Percentiles rank a stretch among this genome's conserved stretches.
Conservation (phyloP, 2,113 vertebrate species). For the Scomber scombrus region DNA sequence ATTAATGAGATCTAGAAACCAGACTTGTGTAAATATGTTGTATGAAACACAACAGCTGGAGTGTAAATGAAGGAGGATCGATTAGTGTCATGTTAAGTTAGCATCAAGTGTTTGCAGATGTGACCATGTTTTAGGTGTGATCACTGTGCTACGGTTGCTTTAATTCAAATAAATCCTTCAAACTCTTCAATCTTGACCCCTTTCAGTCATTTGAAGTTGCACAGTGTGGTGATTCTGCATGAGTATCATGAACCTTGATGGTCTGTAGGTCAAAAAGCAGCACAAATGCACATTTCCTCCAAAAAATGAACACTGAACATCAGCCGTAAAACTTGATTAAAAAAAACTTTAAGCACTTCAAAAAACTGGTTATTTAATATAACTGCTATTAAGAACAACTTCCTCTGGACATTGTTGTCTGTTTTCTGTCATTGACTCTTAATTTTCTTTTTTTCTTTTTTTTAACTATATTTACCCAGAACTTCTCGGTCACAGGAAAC, state of each 20-base stretch:
- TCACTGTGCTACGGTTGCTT: neutral
- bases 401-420: neutral
- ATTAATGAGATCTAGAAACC: slow-evolving; percentile 21
- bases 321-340: too few relatives aligned
- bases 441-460: neutral
- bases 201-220: neutral
- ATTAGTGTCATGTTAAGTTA: slow-evolving; percentile 1
- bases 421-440: neutral
- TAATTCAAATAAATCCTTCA: neutral
- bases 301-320: neutral
- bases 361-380: too few relatives aligned
- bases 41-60: slow-evolving; percentile 22
- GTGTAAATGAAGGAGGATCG: slow-evolving; percentile 14
- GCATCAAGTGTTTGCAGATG: slow-evolving; percentile 26
- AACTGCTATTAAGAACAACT: neutral
- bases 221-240: neutral
- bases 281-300: neutral
- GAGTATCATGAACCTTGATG: neutral
- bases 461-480: too few relatives aligned
- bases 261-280: too few relatives aligned
- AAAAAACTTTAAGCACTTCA: too few relatives aligned
- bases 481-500: neutral
- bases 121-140: neutral
- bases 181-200: neutral
- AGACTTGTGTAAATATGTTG: neutral